Evolutionary conservation across 2,888 invertebrate species (phyloP).

Genomic region (Hydropsyche betteni): DNA sequence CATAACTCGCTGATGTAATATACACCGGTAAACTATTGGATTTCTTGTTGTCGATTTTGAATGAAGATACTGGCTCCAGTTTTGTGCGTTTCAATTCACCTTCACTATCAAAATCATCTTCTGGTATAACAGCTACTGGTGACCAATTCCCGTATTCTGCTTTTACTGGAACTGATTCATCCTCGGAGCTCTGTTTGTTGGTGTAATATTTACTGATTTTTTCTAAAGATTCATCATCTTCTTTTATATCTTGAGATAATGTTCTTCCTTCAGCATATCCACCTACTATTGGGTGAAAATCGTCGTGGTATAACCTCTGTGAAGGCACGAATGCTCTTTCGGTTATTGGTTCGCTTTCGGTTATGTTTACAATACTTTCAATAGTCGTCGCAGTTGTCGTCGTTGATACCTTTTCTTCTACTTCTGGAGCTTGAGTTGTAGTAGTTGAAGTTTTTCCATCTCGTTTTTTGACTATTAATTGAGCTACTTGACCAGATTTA

Average conservation of each 20-base stretch:
- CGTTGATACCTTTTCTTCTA: constrained; percentile 55
- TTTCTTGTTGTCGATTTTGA: constrained; percentile 57
- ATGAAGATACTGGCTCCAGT: constrained; percentile 60
- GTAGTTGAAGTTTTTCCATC: constrained; percentile 65
- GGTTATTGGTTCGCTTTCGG: constrained; percentile 59
- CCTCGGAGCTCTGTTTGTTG: constrained; percentile 60
- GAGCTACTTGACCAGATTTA: constrained; percentile 78
- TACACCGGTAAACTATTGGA: constrained; percentile 58
- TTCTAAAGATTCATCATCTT: constrained; percentile 57
- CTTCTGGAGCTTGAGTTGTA: constrained; percentile 54
- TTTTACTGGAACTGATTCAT: constrained; percentile 59
- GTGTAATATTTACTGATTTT: constrained; percentile 63
- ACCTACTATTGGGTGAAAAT: constrained; percentile 44
- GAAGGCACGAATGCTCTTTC: constrained; percentile 58
- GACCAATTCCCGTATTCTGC: constrained; percentile 67
- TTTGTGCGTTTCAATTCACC: constrained; percentile 56
- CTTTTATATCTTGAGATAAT: constrained; percentile 55
- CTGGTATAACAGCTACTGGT: constrained; percentile 64
- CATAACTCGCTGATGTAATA: constrained; percentile 63
- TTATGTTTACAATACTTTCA: constrained; percentile 54
- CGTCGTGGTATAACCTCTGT: constrained; percentile 44
- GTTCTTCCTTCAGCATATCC: constrained; percentile 61
- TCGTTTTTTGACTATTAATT: constrained; percentile 78
- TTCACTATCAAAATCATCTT: constrained; percentile 63
- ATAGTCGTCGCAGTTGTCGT: constrained; percentile 36